Conservation (phyloP, 1,140 invertebrate species). For the Aphaenogaster ashmeadi region DNA sequence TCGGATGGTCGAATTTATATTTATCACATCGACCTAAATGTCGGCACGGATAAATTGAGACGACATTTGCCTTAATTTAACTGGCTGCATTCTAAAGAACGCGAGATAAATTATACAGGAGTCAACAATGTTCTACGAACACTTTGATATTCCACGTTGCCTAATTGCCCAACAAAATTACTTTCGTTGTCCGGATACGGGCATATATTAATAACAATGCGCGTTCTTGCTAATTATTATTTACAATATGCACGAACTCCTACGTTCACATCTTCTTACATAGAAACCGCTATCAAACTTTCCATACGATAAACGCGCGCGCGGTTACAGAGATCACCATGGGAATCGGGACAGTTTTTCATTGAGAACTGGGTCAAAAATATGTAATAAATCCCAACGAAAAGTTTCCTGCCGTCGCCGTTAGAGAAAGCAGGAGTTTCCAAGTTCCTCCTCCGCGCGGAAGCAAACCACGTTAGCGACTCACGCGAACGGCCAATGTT, state of each 20-base stretch:
- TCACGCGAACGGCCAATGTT: conserved; percentile 56
- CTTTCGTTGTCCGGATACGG: neutral
- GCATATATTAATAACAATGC: neutral
- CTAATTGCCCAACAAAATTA: neutral
- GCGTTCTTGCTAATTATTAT: neutral
- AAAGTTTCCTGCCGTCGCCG: conserved; percentile 19
- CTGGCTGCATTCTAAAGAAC: neutral
- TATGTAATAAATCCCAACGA: conserved; percentile 65
- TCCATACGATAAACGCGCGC: conserved; percentile 1
- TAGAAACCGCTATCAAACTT: conserved; percentile 29
- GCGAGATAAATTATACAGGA: neutral
- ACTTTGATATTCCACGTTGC: neutral
- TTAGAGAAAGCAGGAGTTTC: conserved; percentile 30
- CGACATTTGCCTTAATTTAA: conserved; percentile 34
- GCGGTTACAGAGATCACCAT: neutral
- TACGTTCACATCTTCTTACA: neutral
- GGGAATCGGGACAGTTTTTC: conserved; percentile 64
- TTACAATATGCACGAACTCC: neutral
- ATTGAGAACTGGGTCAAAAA: conserved; percentile 65
- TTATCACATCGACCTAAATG: conserved; percentile 48
- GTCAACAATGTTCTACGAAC: conserved; percentile 3
- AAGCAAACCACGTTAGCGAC: conserved; percentile 36
- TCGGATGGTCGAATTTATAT: conserved; percentile 45
- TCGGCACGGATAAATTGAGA: conserved; percentile 5
- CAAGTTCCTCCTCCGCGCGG: conserved; percentile 47